Conservation (phyloP, 2,797 vertebrate genomes). For the Valencia hispanica region DNA sequence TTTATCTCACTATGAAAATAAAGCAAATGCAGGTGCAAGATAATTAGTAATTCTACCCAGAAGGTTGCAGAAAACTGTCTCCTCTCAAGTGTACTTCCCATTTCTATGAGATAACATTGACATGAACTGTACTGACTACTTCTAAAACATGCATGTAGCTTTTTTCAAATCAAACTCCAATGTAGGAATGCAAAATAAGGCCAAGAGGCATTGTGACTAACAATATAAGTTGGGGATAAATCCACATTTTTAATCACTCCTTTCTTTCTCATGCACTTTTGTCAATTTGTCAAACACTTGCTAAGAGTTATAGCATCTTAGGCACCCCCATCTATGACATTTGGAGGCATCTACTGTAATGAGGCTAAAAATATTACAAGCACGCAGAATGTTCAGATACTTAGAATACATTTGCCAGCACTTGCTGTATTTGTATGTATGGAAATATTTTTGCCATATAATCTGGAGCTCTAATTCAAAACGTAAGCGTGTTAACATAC, state of each 20-base stretch:
- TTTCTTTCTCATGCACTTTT: neutral
- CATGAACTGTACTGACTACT: neutral
- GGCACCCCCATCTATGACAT: neutral
- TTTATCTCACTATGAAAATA: neutral
- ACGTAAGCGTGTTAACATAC: neutral
- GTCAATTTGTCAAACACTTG: neutral
- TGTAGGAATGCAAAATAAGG: neutral
- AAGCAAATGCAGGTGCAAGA: constrained; percentile 8
- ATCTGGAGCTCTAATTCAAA: neutral
- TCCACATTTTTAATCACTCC: neutral
- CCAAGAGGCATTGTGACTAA: neutral
- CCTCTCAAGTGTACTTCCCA: neutral
- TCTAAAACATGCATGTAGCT: neutral
- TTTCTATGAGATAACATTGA: neutral
- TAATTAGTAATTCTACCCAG: neutral
- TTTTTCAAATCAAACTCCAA: neutral
- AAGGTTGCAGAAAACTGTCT: neutral
- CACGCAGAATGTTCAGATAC: neutral
- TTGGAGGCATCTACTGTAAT: neutral
- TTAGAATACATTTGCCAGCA: neutral
- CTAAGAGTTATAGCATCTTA: neutral
- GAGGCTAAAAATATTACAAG: neutral
- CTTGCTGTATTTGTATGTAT: neutral
- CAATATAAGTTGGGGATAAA: neutral
- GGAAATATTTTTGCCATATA: neutral